Base-by-base conservation (phyloP, 53 echinoderm and acorn worm genomes). In the Paracentrotus lividus region DNA sequence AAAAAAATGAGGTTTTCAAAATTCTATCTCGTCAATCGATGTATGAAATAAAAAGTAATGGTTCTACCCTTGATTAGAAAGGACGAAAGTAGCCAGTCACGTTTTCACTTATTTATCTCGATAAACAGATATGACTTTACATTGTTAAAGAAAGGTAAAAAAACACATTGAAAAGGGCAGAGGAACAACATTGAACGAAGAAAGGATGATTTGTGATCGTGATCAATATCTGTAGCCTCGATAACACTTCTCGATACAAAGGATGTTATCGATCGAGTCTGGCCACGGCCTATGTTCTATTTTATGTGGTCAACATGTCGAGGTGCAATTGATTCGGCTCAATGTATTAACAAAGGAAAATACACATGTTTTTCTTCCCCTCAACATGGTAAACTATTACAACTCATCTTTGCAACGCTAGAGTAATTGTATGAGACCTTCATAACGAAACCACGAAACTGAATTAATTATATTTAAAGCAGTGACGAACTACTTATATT, bases 301-400 rank as follows among this genome's bases (percentile, higher is more conserved):
- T 14, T 40, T 40, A 38, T 67, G 67, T 14, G 67, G 67, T 67
- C 3, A 67, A 67, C 40, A 72, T 72, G 36, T 2, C 38, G 21
- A 38, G 6, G 36, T 72, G 72, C 16, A 72, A 72, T 72, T 72
- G 72, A 72, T 72, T 40, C 12, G 4, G 40, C 72, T 72, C 36
- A 20, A 72, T 38, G 72, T 18, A 38, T 18, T 72, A 20, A 40
- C 18, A 36, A 72, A 72, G 20, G 72, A 72, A 72, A 72, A 40
- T 72, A 72, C 72, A 72, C 21, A 72, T 72, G 72, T 72, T 42
- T 72, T 40, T 38, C 72, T 72, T 20, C 72, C n/a, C 72, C 72
- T 38, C 40, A 40, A 38, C 72, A 72, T 72, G 10, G 26, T 64
- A 27, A 64, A 29, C 9, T 64, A 4, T 20, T 72, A 38, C 36